Conservation (phyloP, 2,888 invertebrate genomes). For the Drepanosiphum platanoidis region DNA sequence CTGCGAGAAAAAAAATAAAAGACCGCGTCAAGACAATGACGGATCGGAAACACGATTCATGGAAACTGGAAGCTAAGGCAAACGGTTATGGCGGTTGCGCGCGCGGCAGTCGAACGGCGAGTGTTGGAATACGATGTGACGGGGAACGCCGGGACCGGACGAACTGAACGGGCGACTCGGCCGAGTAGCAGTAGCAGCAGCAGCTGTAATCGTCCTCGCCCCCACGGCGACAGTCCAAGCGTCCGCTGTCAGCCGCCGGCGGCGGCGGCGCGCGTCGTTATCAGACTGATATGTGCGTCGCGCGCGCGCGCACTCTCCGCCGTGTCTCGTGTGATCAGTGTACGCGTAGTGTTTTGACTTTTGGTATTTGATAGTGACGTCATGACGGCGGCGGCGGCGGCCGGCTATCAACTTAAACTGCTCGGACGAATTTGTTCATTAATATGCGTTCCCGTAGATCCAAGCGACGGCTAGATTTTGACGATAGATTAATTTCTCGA, state of each 20-base stretch:
- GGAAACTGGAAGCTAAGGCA: constrained; percentile 36
- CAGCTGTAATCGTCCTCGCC: neutral
- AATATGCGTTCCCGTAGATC: no score
- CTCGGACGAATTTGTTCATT: no score
- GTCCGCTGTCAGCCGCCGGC: neutral
- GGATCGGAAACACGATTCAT: neutral
- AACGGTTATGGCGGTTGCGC: neutral
- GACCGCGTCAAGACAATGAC: neutral
- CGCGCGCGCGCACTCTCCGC: neutral
- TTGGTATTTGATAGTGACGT: no score
- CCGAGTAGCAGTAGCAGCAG: neutral
- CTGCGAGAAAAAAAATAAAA: neutral
- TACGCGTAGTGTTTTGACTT: no score
- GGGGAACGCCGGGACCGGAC: neutral
- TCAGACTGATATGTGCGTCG: neutral
- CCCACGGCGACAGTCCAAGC: neutral
- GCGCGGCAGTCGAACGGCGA: neutral
- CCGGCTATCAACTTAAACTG: no score
- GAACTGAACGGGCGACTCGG: neutral
- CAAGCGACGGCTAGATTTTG: no score
- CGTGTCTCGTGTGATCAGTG: no score
- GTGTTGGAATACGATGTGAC: neutral
- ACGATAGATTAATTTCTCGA: no score
- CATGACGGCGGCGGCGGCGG: neutral
- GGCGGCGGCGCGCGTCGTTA: constrained; percentile 18